phyloP scores from a whole-genome alignment of 2,888 invertebrate species.

The Orchestes rusci region DNA sequence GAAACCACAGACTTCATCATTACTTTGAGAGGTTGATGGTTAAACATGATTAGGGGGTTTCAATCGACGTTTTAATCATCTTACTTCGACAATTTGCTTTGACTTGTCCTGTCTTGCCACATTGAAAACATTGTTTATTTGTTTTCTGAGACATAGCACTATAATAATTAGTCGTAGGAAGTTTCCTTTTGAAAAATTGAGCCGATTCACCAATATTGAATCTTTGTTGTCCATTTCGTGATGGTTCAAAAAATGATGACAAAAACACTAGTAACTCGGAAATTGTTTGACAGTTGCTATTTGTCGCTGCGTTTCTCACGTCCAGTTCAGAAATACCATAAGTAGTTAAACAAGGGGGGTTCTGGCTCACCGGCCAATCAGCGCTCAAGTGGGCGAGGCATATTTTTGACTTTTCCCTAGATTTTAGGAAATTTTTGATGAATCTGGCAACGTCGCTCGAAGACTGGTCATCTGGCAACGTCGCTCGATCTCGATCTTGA shows the following conservation, averaged over 20 bases:
- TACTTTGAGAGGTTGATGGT: conserved; percentile 4
- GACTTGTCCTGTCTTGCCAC: conserved; percentile 8
- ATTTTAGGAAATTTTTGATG: too few relatives aligned
- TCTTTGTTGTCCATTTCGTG: conserved; percentile 1
- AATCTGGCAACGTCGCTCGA: too few relatives aligned
- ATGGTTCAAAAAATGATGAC: not conserved
- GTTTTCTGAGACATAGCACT: not conserved
- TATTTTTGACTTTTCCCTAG: too few relatives aligned
- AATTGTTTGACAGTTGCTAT: conserved; percentile 2
- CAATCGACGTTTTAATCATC: conserved; percentile 4
- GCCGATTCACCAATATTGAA: not conserved
- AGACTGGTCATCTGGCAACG: too few relatives aligned
- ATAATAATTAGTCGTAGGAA: conserved; percentile 1
- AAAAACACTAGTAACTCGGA: conserved; percentile 8
- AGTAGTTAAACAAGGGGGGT: too few relatives aligned
- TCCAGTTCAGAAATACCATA: conserved; percentile 4
- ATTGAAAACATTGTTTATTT: conserved; percentile 3
- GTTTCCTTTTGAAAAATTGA: conserved; percentile 1
- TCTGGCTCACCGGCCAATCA: too few relatives aligned
- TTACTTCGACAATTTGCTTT: conserved; percentile 6
- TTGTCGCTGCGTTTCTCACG: conserved; percentile 3
- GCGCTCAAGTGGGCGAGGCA: too few relatives aligned
- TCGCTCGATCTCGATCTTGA: too few relatives aligned
- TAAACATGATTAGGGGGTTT: conserved; percentile 2
- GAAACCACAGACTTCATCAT: conserved; percentile 5